Conservation (phyloP, 2,113 vertebrate species). For the Phalacrocorax brasilianus region DNA sequence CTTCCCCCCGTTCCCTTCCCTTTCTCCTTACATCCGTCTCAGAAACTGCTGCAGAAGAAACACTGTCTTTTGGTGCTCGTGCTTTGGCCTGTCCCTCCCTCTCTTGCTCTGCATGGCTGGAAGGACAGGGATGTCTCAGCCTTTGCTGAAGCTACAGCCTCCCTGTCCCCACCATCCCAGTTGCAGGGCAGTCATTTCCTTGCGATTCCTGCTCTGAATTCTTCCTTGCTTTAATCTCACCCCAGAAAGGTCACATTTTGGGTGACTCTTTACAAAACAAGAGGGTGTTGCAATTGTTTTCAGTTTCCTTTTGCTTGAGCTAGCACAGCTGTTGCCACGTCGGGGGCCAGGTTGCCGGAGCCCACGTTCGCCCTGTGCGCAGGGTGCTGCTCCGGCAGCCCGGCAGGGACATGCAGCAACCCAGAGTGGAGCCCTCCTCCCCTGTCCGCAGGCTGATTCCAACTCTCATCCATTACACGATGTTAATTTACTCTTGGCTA, state of each 20-base stretch:
- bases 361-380: rapidly evolving
- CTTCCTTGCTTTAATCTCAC: neutral
- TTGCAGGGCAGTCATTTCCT: neutral
- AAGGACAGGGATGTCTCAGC: neutral
- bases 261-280: neutral
- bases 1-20: neutral
- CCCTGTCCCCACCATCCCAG: neutral
- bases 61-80: rapidly evolving
- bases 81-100: neutral
- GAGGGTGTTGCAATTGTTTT: neutral
- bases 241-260: neutral
- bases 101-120: neutral
- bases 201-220: neutral
- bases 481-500: neutral
- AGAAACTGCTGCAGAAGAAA: neutral
- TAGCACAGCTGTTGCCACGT: neutral
- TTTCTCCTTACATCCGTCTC: neutral
- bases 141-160: neutral
- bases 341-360: neutral
- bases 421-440: rapidly evolving
- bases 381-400: neutral
- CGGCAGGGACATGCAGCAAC: too few species aligned
- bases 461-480: neutral
- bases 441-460: neutral
- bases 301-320: neutral